Conservation (phyloP, 2,113 vertebrate species). For the Hippopotamus amphibius region DNA sequence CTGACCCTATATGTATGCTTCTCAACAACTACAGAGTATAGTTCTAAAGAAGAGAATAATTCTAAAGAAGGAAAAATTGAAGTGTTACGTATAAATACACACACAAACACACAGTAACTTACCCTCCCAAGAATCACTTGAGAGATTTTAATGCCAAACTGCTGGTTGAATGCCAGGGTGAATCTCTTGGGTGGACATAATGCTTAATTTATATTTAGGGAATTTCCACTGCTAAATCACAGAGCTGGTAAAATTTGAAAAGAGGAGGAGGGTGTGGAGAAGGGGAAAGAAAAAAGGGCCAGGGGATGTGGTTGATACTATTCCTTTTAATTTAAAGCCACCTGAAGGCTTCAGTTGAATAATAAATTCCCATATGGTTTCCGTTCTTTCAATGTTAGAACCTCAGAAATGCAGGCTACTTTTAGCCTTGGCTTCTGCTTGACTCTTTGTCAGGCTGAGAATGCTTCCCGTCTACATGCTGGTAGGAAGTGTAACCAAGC, state of each 20-base stretch:
- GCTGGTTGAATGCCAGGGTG: conserved; percentile 56
- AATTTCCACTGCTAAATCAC: conserved; percentile 77
- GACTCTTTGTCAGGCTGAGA: conserved; percentile 81
- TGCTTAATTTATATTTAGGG: conserved; percentile 76
- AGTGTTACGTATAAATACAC: neutral
- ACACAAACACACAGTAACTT: neutral
- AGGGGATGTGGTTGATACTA: conserved; percentile 70
- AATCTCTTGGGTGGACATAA: conserved; percentile 62
- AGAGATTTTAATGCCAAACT: conserved; percentile 64
- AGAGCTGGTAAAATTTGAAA: conserved; percentile 66
- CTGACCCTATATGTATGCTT: neutral
- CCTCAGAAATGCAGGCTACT: conserved; percentile 73
- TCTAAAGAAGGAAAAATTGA: conserved; percentile 20
- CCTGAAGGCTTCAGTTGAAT: conserved; percentile 82
- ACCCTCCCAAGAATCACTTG: conserved; percentile 7
- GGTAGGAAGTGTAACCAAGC: conserved; percentile 81
- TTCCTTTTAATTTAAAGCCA: conserved; percentile 84
- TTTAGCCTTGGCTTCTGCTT: conserved; percentile 84
- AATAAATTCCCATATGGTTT: conserved; percentile 82
- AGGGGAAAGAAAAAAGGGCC: conserved; percentile 16
- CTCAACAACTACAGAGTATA: neutral
- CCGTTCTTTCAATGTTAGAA: conserved; percentile 75
- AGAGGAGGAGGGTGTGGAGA: neutral
- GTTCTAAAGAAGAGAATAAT: neutral
- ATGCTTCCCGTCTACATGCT: conserved; percentile 81